phyloP scores from a whole-genome alignment of 2,888 invertebrate genomes.

The Stictocephala bisonia region DNA sequence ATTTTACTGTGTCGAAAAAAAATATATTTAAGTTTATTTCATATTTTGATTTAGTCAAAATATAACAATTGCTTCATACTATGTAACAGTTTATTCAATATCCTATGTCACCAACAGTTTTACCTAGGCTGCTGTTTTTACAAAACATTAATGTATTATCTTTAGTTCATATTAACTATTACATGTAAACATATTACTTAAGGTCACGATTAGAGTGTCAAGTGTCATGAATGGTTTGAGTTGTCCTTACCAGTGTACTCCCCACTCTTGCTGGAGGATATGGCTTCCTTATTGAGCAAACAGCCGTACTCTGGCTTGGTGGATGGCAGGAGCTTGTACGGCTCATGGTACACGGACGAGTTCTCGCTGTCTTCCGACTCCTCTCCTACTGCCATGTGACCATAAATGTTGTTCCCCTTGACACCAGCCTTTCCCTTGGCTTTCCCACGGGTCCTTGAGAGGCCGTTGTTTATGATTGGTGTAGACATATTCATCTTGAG shows the following conservation, averaged over 20 bases:
- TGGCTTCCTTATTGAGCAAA: constrained; percentile 66
- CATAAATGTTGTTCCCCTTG: constrained; percentile 65
- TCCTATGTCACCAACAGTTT: no score
- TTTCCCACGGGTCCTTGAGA: constrained; percentile 65
- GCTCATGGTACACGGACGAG: constrained; percentile 70
- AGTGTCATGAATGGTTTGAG: no score
- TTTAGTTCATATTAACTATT: no score
- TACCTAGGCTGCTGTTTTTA: no score
- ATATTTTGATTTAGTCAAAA: no score
- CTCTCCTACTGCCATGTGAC: constrained; percentile 66
- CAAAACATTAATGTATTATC: no score
- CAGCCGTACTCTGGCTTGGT: constrained; percentile 67
- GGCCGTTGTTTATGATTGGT: constrained; percentile 69
- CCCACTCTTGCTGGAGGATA: constrained; percentile 66
- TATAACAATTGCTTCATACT: no score
- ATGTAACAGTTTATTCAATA: no score
- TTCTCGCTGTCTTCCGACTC: constrained; percentile 69
- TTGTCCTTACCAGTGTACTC: constrained; percentile 67
- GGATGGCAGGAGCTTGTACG: constrained; percentile 68
- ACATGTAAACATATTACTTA: no score
- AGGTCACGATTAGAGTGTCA: no score
- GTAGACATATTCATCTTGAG: constrained; percentile 69
- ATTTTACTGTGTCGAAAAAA: no score
- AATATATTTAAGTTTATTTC: no score
- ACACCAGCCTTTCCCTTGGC: constrained; percentile 58